Conservation (phyloP, 2,113 vertebrate genomes). For the Turnix velox region DNA sequence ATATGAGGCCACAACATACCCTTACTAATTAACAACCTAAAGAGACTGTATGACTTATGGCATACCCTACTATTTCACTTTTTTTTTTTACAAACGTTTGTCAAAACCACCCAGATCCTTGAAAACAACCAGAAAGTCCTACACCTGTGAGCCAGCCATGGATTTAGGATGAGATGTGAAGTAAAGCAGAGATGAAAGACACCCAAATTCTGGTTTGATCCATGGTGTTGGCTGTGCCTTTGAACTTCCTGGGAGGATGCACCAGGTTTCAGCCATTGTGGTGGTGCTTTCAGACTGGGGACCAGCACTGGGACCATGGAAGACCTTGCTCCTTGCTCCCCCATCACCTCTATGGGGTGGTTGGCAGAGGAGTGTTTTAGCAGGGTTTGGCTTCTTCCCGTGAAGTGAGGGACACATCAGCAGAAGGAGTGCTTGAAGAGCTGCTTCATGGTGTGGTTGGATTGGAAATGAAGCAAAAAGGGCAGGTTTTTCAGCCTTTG, state of each 20-base stretch:
- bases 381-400: too few species aligned
- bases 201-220: not conserved
- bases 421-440: too few species aligned
- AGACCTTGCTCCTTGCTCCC: too few species aligned
- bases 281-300: not conserved
- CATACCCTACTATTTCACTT: not conserved
- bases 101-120: not conserved
- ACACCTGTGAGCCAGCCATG: fast-evolving
- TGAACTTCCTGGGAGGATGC: not conserved
- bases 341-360: too few species aligned
- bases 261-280: not conserved
- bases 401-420: too few species aligned
- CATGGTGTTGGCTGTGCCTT: not conserved
- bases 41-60: not conserved
- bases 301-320: fast-evolving
- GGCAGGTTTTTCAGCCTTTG: not conserved
- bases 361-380: too few species aligned
- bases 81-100: not conserved
- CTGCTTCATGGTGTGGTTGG: too few species aligned
- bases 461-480: too few species aligned
- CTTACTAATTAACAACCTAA: not conserved
- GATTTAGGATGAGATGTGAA: not conserved
- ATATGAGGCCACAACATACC: not conserved
- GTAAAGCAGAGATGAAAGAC: not conserved
- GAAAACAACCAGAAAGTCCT: not conserved